A percentile compares a stretch with the other conserved stretches of the same genome.
Evolutionary conservation across 2,888 invertebrate genomes (phyloP).

Genomic region (Campoplex nolae): DNA sequence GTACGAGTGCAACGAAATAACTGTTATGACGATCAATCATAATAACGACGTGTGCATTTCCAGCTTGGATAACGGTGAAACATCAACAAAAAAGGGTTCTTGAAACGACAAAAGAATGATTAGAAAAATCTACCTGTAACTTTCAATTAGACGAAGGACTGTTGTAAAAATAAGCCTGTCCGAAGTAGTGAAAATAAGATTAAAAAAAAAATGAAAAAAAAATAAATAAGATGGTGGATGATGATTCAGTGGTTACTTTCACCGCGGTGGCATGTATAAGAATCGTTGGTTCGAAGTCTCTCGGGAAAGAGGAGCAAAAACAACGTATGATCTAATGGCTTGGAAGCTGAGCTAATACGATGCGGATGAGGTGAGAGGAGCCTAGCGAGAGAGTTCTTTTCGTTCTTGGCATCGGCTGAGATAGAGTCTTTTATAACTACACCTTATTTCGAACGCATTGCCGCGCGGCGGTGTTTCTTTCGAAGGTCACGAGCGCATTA

Average conservation of each 20-base stretch:
- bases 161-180: neutral
- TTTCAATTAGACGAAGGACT: slow-evolving; percentile 16
- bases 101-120: slow-evolving; percentile 12
- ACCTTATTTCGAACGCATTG: slow-evolving; percentile 42
- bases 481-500: slow-evolving; percentile 60
- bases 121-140: slow-evolving; percentile 11
- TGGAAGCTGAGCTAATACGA: slow-evolving; percentile 3
- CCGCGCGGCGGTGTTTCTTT: slow-evolving; percentile 27
- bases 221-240: slow-evolving; percentile 1
- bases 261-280: slow-evolving; percentile 54
- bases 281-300: neutral
- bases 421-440: slow-evolving; percentile 11
- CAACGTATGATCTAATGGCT: slow-evolving; percentile 65
- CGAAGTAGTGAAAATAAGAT: slow-evolving; percentile 15
- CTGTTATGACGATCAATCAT: slow-evolving; percentile 28
- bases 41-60: slow-evolving; percentile 8
- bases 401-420: slow-evolving; percentile 24
- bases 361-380: slow-evolving; percentile 53
- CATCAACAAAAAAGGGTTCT: neutral
- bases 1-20: slow-evolving; percentile 7
- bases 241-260: slow-evolving; percentile 58
- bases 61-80: slow-evolving; percentile 10
- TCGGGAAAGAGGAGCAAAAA: slow-evolving; percentile 62
- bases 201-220: slow-evolving; percentile 28
- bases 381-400: slow-evolving; percentile 1